phyloP scores from a whole-genome alignment of 1,140 invertebrate genomes.

The Drosophila quadrilineata region DNA sequence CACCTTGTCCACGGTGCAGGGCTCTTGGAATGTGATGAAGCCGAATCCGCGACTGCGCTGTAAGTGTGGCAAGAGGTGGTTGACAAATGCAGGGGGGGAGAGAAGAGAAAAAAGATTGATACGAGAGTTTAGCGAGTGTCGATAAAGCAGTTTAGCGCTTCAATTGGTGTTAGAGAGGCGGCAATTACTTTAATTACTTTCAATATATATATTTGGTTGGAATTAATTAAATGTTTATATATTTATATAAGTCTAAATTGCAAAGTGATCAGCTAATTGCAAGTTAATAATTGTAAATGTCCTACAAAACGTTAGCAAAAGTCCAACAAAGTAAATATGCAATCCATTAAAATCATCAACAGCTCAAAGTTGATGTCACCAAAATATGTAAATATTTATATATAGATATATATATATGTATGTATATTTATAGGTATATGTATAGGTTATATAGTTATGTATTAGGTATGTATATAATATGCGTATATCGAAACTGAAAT shows the following conservation, averaged over 20 bases:
- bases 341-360: slow-evolving; percentile 58
- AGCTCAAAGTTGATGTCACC: slow-evolving; percentile 38
- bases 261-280: slow-evolving; percentile 56
- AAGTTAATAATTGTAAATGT: slow-evolving; percentile 69
- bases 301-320: slow-evolving; percentile 78
- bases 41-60: slow-evolving; percentile 96
- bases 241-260: slow-evolving; percentile 43
- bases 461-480: slow-evolving; percentile 44
- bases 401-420: slow-evolving; percentile 31
- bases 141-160: background rate
- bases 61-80: slow-evolving; percentile 78
- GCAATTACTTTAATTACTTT: too few species aligned
- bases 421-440: slow-evolving; percentile 39
- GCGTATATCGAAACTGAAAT: slow-evolving; percentile 16
- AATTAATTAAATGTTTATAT: slow-evolving; percentile 17
- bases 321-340: slow-evolving; percentile 70
- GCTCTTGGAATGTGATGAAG: slow-evolving; percentile 95
- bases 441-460: slow-evolving; percentile 37
- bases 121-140: background rate
- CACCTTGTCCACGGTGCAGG: slow-evolving; percentile 93
- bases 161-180: slow-evolving; percentile 58
- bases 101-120: slow-evolving; percentile 8
- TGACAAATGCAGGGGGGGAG: slow-evolving; percentile 20
- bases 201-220: too few species aligned
- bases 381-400: slow-evolving; percentile 24